phyloP scores from a whole-genome alignment of 2,797 vertebrate species.

The Tarsius wallacei region DNA sequence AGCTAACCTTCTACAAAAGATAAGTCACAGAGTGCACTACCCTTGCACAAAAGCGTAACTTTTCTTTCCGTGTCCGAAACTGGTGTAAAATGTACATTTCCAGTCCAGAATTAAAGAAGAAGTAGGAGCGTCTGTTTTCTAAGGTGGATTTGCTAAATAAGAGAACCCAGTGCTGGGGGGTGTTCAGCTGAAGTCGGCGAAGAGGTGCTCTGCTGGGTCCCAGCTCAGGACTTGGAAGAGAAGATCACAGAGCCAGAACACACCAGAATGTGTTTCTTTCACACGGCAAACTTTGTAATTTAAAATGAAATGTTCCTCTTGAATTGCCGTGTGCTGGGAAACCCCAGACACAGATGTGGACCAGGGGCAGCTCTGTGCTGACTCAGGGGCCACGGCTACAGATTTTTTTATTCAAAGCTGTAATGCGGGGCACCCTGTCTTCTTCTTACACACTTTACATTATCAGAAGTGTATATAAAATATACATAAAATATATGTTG shows the following conservation, averaged over 20 bases:
- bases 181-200: neutral
- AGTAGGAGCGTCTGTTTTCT: slow-evolving; percentile 36
- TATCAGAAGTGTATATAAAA: neutral
- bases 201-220: neutral
- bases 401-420: neutral
- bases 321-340: neutral
- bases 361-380: neutral
- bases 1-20: slow-evolving; percentile 55
- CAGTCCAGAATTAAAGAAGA: slow-evolving; percentile 50
- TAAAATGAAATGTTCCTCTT: slow-evolving; percentile 58
- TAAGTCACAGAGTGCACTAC: neutral
- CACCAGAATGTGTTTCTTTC: neutral
- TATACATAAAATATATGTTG: neutral
- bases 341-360: neutral
- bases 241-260: slow-evolving; percentile 65
- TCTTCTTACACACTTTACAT: neutral
- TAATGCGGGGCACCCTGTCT: neutral
- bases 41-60: slow-evolving; percentile 45
- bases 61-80: slow-evolving; percentile 69
- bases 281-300: slow-evolving; percentile 46
- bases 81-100: slow-evolving; percentile 29
- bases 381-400: neutral
- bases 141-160: slow-evolving; percentile 8
- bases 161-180: neutral
- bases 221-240: slow-evolving; percentile 19